Base-by-base conservation (phyloP, 2,797 vertebrate species). In the Sebastes trivittatus region DNA sequence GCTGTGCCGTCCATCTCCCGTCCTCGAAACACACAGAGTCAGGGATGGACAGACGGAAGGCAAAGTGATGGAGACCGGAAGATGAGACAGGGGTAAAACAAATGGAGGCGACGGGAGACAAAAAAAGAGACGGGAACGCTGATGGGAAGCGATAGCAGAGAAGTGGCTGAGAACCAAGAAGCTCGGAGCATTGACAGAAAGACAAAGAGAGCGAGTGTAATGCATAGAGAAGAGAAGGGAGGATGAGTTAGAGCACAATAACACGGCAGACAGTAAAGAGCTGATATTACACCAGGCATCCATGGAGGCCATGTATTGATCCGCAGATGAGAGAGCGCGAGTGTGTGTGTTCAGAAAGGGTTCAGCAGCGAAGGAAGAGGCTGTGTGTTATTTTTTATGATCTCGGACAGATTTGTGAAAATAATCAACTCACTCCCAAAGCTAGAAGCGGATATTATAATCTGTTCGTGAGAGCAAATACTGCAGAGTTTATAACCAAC, bases 211-310 rank as follows among this genome's bases (percentile, higher is more conserved):
- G 83, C 30, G 1, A 62, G 77, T 60, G 74, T 67, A 81, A 85
- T 77, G 84, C 86, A 88, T 80, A 36, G 85, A 89, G 88, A 90
- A 83, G 82, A 78, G 89, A 75, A 90, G 85, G 88, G 90, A 84
- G 92, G 91, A 93, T 95, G 95, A 95, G 93, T 95, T 95, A 93
- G 91, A 93, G 93, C 93, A 95, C 95, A 95, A 95, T 95, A 94
- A 95, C 87, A 81, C 86, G 81, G 88, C 87, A 77, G 92, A 93
- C 94, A 93, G 93, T 95, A 94, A 95, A 94, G 89, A 93, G 89
- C 89, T 93, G 91, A 95, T 94, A 95, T 95, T 95, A 94, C 94
- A 93, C 87, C 91, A 86, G 88, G 81, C 91, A 91, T 93, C 93
- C 92, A 93, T 83, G 87, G 93, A 95, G 94, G 92, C 93, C 91